Base-by-base conservation (phyloP, 2,797 vertebrate genomes). In the Petrocephalus sullivani region DNA sequence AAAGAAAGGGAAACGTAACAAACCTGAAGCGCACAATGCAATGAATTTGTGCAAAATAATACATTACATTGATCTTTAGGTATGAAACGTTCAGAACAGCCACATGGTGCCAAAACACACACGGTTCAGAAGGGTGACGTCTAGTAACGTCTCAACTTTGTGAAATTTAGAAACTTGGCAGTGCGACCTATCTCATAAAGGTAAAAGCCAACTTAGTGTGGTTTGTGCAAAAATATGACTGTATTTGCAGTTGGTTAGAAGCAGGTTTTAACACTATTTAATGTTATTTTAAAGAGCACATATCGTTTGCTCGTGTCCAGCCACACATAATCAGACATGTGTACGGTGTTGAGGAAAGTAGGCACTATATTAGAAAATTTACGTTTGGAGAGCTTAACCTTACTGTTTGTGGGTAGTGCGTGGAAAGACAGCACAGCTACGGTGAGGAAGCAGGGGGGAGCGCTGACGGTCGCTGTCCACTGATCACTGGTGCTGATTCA, bases 401-500 rank as follows among this genome's bases (percentile, higher is more conserved):
- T 14, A 64, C 12, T 84, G 78, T 88, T 88, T 64, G 57, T 21
- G 16, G 16, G 46, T 23, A 54, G 23, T 12, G 21, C 28, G 1
- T 64, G 81, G 7, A 14, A 67, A 16, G 6, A 57, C 21, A 46
- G 71, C 16, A 37, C n/a, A 21, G 78, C n/a, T 87, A 4, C 61
- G 51, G 12, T 67, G 28, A 33, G 41, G 41, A 46, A 33, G 87
- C 21, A 37, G 0, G 16, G 21, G 57, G 86, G 3, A n/a, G 19
- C 4, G 21, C 46, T 84, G 49, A 87, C 64, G 67, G 84, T 89
- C 84, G 89, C 89, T 89, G 87, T 89, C 89, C 87, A 6, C 4
- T 53, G 67, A 37, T 61, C 56, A 49, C 23, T 14, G 64, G 89
- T 89, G 89, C 89, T 82, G 89, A 88, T 53, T 81, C 71, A 82